Evolutionary conservation across 1,140 invertebrate species (phyloP).

Genomic region (Andrena cerasifolii): DNA sequence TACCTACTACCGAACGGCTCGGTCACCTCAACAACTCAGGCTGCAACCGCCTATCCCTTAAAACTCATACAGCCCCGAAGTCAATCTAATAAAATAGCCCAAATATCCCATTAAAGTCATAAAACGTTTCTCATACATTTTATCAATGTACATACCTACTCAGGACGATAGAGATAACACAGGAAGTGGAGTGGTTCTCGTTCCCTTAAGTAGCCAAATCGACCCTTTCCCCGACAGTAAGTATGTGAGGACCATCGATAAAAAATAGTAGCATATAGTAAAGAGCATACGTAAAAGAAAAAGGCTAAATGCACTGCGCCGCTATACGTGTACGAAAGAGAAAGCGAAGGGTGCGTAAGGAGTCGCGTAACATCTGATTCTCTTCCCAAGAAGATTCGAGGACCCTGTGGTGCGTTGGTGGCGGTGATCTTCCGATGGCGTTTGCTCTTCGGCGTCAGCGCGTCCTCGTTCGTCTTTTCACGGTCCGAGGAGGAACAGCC

Average conservation of each 20-base stretch:
- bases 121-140: too few relatives aligned
- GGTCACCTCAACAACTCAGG: too few relatives aligned
- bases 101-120: too few relatives aligned
- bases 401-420: background rate
- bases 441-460: background rate
- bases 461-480: background rate
- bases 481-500: conserved; percentile 3
- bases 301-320: conserved; percentile 25
- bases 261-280: background rate
- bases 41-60: too few relatives aligned
- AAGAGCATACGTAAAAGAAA: background rate
- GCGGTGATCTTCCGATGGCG: background rate
- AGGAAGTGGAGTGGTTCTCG: too few relatives aligned
- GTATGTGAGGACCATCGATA: background rate
- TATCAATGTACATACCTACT: too few relatives aligned
- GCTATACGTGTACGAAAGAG: conserved; percentile 2
- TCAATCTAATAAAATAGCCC: too few relatives aligned
- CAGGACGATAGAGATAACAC: too few relatives aligned
- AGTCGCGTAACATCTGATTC: background rate
- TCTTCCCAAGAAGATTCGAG: background rate
- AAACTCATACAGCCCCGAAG: too few relatives aligned
- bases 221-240: background rate
- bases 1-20: too few relatives aligned
- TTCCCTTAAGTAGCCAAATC: too few relatives aligned
- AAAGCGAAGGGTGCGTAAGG: background rate